A percentile compares a stretch with the other conserved stretches of the same genome.
These are phyloP conservation scores for Stegostoma tigrinum DNA, from an alignment of 2,113 vertebrate species.

Conservation along the genomic window DNA sequence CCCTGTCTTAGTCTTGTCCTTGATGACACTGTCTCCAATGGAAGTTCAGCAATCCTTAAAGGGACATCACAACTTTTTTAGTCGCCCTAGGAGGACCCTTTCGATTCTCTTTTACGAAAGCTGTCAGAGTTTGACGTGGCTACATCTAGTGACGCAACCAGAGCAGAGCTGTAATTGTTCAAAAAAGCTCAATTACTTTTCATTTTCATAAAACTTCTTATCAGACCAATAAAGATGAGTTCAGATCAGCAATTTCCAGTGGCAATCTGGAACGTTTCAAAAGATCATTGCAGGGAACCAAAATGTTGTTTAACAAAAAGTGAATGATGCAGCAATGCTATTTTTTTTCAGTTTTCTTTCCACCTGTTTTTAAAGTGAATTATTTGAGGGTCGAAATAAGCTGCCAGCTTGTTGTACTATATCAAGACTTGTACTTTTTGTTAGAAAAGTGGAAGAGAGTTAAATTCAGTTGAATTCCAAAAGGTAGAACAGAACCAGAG, in stretches of 20 bases:
- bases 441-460: neutral
- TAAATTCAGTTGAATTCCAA: neutral
- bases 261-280: neutral
- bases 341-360: neutral
- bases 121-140: too few species aligned
- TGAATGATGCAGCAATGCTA: neutral
- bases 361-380: neutral
- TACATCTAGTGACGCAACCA: neutral
- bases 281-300: neutral
- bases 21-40: neutral
- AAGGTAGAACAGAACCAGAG: neutral
- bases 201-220: neutral
- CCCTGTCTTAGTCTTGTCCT: neutral
- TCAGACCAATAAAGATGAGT: neutral
- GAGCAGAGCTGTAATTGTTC: neutral
- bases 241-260: neutral
- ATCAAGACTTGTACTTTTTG: neutral
- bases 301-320: neutral
- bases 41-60: neutral
- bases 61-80: neutral
- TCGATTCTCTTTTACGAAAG: neutral
- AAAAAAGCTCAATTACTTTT: neutral
- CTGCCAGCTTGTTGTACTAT: neutral
- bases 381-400: neutral
- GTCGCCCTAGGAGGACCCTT: neutral